Conservation (phyloP, 2,888 invertebrate species). For the Hirudinaria manillensis region DNA sequence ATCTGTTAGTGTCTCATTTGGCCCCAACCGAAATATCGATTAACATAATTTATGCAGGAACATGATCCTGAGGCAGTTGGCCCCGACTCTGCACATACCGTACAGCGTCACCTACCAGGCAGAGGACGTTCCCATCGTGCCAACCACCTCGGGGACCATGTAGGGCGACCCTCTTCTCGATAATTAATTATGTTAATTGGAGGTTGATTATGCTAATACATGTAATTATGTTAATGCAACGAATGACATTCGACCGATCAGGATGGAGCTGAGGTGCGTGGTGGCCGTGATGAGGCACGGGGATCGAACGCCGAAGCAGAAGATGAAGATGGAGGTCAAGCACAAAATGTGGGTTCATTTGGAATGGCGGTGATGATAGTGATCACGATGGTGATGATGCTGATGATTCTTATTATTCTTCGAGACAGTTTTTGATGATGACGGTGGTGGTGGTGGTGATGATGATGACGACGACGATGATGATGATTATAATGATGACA, state of each 20-base stretch:
- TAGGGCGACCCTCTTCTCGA: constrained; percentile 29
- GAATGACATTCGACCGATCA: constrained; percentile 42
- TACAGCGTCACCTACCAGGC: constrained; percentile 72
- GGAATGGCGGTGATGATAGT: neutral
- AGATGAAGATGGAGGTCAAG: constrained; percentile 98
- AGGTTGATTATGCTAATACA: neutral
- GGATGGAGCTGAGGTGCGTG: constrained; percentile 83
- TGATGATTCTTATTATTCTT: too few relatives aligned
- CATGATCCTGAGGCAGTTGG: constrained; percentile 88
- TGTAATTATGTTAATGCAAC: neutral
- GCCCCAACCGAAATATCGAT: neutral
- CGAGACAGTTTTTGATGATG: too few relatives aligned
- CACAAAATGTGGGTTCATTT: constrained; percentile 59
- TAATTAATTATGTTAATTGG: neutral
- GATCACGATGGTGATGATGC: neutral
- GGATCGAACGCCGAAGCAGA: constrained; percentile 97
- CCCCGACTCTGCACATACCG: constrained; percentile 86
- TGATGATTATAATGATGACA: too few relatives aligned
- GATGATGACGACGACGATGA: too few relatives aligned
- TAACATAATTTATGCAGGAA: constrained; percentile 58
- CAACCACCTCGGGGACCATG: constrained; percentile 66
- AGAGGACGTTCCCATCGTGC: constrained; percentile 97
- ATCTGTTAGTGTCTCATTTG: neutral
- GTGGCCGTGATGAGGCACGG: constrained; percentile 96
- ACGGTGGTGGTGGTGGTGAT: too few relatives aligned